phyloP scores from a whole-genome alignment of 2,888 invertebrate species.

The Diarsia brunnea region DNA sequence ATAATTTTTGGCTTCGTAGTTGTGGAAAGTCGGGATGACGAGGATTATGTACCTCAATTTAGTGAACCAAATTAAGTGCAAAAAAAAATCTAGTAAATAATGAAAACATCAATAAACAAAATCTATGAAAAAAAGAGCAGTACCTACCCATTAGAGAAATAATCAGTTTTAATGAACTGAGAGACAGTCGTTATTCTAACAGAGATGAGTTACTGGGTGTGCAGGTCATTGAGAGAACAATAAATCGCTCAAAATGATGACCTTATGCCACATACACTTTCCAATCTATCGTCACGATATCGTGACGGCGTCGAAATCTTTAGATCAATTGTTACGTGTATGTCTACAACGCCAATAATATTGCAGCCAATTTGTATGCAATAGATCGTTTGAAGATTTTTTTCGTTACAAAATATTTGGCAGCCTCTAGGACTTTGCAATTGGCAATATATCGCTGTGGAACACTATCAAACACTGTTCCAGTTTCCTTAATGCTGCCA shows the following conservation, averaged over 20 bases:
- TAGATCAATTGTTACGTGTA: conserved; percentile 57
- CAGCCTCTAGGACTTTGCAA: conserved; percentile 54
- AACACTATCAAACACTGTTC: conserved; percentile 52
- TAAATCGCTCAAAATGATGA: conserved; percentile 55
- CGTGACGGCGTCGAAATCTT: conserved; percentile 54
- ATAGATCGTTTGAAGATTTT: conserved; percentile 53
- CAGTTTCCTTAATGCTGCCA: conserved; percentile 51
- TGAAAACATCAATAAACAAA: not conserved
- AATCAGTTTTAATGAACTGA: not conserved
- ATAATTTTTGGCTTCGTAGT: conserved; percentile 40
- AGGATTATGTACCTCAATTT: not conserved
- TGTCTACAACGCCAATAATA: conserved; percentile 55
- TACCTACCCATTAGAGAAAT: not conserved
- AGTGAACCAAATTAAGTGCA: too few species aligned
- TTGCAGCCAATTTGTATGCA: conserved; percentile 56
- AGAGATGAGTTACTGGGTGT: conserved; percentile 29
- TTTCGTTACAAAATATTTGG: conserved; percentile 56
- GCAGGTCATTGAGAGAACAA: conserved; percentile 47
- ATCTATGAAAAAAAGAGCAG: not conserved
- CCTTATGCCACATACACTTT: conserved; percentile 56
- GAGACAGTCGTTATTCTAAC: conserved; percentile 10
- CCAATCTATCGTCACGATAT: conserved; percentile 62
- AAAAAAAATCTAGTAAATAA: too few species aligned
- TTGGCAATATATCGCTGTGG: conserved; percentile 50
- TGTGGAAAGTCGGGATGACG: conserved; percentile 16